A percentile compares a stretch with the other conserved stretches of the same genome.
These are phyloP conservation scores for Hylaea fasciaria DNA, from an alignment of 2,888 invertebrate species.

Conservation along the genomic window DNA sequence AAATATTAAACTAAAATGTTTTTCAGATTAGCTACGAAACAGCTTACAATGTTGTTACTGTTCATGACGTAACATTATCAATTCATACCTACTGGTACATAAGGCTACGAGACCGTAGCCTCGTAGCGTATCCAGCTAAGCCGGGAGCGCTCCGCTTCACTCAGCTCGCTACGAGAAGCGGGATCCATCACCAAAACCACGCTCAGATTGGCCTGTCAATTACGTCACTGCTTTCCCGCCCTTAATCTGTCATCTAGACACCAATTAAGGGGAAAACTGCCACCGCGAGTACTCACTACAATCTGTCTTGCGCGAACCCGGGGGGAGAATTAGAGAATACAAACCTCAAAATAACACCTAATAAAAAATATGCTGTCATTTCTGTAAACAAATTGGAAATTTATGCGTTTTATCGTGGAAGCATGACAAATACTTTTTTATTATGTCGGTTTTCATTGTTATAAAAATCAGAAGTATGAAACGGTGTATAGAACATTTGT, in stretches of 20 bases:
- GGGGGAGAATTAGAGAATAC: slow-evolving; percentile 42
- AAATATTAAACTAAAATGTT: too few relatives aligned
- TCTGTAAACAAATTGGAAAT: slow-evolving; percentile 26
- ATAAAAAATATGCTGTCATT: slow-evolving; percentile 29
- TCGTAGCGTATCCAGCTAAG: not conserved
- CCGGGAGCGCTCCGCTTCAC: slow-evolving; percentile 21
- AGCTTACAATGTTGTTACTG: not conserved
- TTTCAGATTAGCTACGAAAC: not conserved
- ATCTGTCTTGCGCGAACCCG: slow-evolving; percentile 68
- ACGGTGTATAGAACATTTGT: slow-evolving; percentile 56
- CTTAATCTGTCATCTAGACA: slow-evolving; percentile 82
- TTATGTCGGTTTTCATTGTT: slow-evolving; percentile 45
- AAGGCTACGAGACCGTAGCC: slow-evolving; percentile 4
- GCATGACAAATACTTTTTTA: slow-evolving; percentile 43
- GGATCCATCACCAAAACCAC: slow-evolving; percentile 70
- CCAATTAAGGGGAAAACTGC: slow-evolving; percentile 78
- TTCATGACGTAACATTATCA: not conserved
- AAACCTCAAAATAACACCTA: slow-evolving; percentile 29
- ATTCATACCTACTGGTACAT: not conserved
- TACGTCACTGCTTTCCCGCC: slow-evolving; percentile 75
- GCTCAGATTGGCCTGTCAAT: slow-evolving; percentile 81
- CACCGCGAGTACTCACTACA: slow-evolving; percentile 63
- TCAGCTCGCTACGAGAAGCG: slow-evolving; percentile 30
- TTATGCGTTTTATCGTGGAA: slow-evolving; percentile 30
- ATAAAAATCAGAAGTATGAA: slow-evolving; percentile 46